Evolutionary conservation across 2,888 invertebrate genomes (phyloP).

Genomic region (Helleia helle): DNA sequence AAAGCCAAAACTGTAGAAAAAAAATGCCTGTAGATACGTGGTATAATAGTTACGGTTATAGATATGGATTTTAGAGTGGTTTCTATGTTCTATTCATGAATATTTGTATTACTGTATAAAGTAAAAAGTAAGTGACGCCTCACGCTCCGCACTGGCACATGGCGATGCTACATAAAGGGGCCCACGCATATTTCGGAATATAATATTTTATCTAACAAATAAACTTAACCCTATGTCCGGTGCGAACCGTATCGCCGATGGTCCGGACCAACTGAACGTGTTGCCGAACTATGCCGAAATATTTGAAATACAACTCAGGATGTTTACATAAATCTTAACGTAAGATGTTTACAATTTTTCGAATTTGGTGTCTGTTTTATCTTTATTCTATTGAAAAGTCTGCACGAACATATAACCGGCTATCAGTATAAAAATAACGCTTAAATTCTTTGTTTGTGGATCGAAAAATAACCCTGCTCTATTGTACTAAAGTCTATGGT

Average conservation of each 20-base stretch:
- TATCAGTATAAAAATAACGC: conserved; percentile 72
- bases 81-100: conserved; percentile 19
- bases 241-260: conserved; percentile 27
- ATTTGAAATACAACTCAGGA: conserved; percentile 53
- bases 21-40: conserved; percentile 22
- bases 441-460: conserved; percentile 68
- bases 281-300: conserved; percentile 61
- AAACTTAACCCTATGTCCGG: conserved; percentile 67
- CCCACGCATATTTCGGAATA: conserved; percentile 56
- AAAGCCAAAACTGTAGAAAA: conserved; percentile 15
- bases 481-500: conserved; percentile 72
- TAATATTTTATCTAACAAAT: conserved; percentile 64
- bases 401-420: conserved; percentile 69
- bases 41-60: conserved; percentile 23
- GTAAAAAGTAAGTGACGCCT: conserved; percentile 14
- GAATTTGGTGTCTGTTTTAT: conserved; percentile 52
- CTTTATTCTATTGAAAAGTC: conserved; percentile 55
- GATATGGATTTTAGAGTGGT: conserved; percentile 21
- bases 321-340: conserved; percentile 53
- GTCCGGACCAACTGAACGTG: conserved; percentile 55
- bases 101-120: conserved; percentile 20
- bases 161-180: conserved; percentile 25
- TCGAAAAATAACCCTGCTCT: conserved; percentile 75
- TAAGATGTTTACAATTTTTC: conserved; percentile 57
- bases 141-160: conserved; percentile 38